Percentiles rank a stretch among this genome's conserved stretches.
Evolutionary conservation across 2,888 invertebrate genomes (phyloP).

Genomic region (Heterodera filipjevi): DNA sequence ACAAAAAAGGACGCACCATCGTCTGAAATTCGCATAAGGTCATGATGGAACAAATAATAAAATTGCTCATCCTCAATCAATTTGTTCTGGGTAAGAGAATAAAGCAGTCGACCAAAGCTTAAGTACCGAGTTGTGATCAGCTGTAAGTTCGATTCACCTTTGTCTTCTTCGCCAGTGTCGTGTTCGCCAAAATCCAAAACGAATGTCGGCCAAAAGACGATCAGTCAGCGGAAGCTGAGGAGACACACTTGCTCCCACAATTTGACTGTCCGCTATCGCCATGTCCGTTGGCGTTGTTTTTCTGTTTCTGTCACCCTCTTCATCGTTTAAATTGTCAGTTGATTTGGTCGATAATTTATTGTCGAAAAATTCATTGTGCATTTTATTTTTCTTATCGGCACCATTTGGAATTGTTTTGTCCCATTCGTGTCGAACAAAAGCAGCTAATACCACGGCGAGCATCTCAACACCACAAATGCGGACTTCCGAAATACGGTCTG

Average conservation of each 20-base stretch:
- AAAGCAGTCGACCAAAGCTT: slow-evolving; percentile 37
- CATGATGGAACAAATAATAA: slow-evolving; percentile 35
- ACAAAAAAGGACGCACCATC: slow-evolving; percentile 39
- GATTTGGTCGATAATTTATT: background rate
- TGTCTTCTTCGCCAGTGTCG: slow-evolving; percentile 42
- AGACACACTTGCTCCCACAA: background rate
- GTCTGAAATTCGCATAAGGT: slow-evolving; percentile 40
- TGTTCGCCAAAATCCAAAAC: slow-evolving; percentile 39
- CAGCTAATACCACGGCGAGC: slow-evolving; percentile 37
- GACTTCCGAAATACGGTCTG: slow-evolving; percentile 43
- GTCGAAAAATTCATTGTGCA: background rate
- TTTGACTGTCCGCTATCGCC: background rate
- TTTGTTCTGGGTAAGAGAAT: slow-evolving; percentile 13
- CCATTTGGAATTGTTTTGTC: background rate
- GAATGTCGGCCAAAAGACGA: slow-evolving; percentile 37
- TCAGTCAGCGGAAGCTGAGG: slow-evolving; percentile 37
- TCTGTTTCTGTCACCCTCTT: background rate
- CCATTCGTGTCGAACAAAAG: slow-evolving; percentile 39
- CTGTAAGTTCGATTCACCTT: slow-evolving; percentile 28
- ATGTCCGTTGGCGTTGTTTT: background rate
- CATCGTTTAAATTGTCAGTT: background rate
- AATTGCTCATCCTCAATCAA: slow-evolving; percentile 30
- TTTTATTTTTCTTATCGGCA: background rate
- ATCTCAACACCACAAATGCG: slow-evolving; percentile 38
- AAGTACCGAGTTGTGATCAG: slow-evolving; percentile 20